phyloP scores from a whole-genome alignment of 2,797 vertebrate genomes.

The Distichodus sexfasciatus region DNA sequence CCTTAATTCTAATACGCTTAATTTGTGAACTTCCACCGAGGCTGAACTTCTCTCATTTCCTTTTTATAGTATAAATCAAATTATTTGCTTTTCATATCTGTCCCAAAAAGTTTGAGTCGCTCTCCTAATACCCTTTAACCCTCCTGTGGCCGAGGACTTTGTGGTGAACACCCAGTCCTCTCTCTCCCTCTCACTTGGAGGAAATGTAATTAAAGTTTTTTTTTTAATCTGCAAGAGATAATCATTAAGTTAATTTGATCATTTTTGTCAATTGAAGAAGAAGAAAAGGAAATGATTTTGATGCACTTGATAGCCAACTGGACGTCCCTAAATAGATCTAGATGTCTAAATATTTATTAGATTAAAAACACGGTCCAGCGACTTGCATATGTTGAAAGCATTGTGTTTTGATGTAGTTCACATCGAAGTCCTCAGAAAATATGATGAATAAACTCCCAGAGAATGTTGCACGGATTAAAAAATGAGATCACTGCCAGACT shows the following conservation, averaged over 20 bases:
- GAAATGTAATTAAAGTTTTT: conserved; percentile 69
- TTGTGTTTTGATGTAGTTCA: too few species aligned
- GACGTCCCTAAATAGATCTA: not conserved
- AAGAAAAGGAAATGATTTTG: conserved; percentile 23
- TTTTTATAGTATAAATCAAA: too few species aligned
- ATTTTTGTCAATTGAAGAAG: conserved; percentile 10
- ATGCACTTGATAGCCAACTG: not conserved
- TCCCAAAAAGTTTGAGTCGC: conserved; percentile 3
- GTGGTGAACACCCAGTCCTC: conserved; percentile 70
- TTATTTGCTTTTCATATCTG: not conserved
- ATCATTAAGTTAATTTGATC: conserved; percentile 57
- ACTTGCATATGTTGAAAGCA: too few species aligned
- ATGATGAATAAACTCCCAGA: too few species aligned
- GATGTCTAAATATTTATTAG: not conserved
- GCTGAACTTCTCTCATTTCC: not conserved
- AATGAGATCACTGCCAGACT: too few species aligned
- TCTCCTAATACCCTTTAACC: conserved; percentile 6
- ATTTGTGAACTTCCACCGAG: not conserved
- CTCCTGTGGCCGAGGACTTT: conserved; percentile 39
- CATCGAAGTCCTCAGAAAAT: too few species aligned
- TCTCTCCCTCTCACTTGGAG: conserved; percentile 52
- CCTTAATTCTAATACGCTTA: not conserved
- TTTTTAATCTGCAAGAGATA: conserved; percentile 55
- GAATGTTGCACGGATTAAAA: too few species aligned
- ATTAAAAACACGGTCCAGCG: too few species aligned